These are phyloP conservation scores for Lasioglossum baleicum DNA, from an alignment of 1,140 invertebrate genomes.

Conservation along the genomic window DNA sequence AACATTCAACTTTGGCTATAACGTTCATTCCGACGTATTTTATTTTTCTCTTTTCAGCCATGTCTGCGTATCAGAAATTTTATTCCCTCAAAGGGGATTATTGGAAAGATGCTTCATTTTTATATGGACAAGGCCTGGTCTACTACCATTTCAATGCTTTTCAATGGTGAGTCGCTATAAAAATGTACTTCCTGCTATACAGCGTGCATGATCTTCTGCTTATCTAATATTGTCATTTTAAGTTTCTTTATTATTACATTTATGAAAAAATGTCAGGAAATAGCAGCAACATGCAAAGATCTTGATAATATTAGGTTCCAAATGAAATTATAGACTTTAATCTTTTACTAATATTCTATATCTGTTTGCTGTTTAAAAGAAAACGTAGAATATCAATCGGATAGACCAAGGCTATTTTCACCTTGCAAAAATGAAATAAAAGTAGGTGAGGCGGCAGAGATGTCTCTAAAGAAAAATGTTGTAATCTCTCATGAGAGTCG, in stretches of 20 bases:
- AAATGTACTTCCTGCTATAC: not conserved
- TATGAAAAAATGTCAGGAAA: too few relatives aligned
- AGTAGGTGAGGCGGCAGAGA: conserved; percentile 41
- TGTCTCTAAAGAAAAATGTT: conserved; percentile 66
- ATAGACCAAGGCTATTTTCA: not conserved
- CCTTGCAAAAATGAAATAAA: conserved; percentile 12
- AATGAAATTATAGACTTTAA: too few relatives aligned
- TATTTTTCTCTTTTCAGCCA: conserved; percentile 83
- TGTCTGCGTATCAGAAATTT: conserved; percentile 97
- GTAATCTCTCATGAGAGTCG: conserved; percentile 70
- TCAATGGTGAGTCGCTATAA: conserved; percentile 90
- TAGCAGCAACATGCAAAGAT: too few relatives aligned
- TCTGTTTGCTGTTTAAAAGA: too few relatives aligned
- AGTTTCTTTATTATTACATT: too few relatives aligned
- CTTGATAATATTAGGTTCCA: too few relatives aligned
- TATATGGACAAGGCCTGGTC: conserved; percentile 95
- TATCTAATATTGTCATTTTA: not conserved
- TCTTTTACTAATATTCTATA: too few relatives aligned
- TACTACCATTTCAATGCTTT: conserved; percentile 98
- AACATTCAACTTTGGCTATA: not conserved
- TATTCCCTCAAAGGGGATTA: conserved; percentile 88
- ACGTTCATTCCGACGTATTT: not conserved
- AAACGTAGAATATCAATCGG: not conserved
- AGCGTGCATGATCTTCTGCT: not conserved
- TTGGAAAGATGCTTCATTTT: conserved; percentile 94